These are phyloP conservation scores for Phrynocephalus vlangalii DNA, from an alignment of 2,797 vertebrate species.

Conservation along the genomic window DNA sequence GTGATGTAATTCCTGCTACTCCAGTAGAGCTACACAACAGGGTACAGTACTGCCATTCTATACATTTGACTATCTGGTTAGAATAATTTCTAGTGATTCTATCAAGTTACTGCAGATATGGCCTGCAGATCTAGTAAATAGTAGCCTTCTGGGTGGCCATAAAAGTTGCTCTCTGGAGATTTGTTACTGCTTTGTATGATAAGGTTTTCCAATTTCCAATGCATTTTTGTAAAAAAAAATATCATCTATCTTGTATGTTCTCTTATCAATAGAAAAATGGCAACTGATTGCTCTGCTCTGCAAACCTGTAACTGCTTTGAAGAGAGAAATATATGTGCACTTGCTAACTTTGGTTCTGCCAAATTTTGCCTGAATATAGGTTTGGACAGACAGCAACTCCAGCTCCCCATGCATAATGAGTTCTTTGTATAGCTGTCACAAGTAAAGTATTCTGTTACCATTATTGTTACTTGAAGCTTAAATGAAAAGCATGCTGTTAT, in stretches of 20 bases:
- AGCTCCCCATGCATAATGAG: conserved; percentile 76
- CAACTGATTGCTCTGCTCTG: neutral
- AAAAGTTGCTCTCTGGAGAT: neutral
- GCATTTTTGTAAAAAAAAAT: neutral
- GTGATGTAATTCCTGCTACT: no score
- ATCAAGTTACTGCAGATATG: no score
- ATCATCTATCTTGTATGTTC: neutral
- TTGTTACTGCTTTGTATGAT: neutral
- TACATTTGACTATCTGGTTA: no score
- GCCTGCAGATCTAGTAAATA: neutral
- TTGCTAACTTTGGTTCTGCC: conserved; percentile 60
- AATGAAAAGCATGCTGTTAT: conserved; percentile 74
- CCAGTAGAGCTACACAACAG: no score
- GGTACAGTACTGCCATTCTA: no score
- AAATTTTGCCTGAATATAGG: conserved; percentile 66
- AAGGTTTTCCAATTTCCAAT: neutral
- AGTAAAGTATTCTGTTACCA: conserved; percentile 77
- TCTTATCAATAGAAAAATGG: neutral
- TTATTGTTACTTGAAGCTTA: conserved; percentile 76
- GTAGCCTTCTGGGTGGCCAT: neutral
- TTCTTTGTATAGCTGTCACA: conserved; percentile 82
- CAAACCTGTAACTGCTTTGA: neutral
- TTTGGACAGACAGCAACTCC: conserved; percentile 67
- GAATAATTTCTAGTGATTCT: no score
- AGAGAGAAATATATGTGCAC: neutral